Evolutionary conservation across 2,113 vertebrate genomes (phyloP), one percentile per base, ranked within the genome.

Genomic region (Zootoca vivipara): DNA sequence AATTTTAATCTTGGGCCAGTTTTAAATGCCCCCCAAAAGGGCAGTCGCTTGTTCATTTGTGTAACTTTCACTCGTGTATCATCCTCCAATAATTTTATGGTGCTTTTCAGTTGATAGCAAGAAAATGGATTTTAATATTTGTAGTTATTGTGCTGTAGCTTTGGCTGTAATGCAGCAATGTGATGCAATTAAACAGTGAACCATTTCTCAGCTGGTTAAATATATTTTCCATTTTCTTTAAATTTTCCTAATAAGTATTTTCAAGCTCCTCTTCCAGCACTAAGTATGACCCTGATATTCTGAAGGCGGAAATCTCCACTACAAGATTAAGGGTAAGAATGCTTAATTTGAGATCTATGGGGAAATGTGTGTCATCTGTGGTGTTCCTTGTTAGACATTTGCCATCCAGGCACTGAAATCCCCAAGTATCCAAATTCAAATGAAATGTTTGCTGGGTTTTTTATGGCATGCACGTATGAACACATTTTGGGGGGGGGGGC

Each of bases 271-370:
- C 98, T n/a, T 97, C 98, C 75, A 98, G 98, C 91, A 98, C 97
- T 35, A 98, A 98, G 91, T 98, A 98, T 85, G 98, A 98, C 87
- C 98, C 98, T 78, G 98, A 98, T 92, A 98, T 98, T 93, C 95
- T 98, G 91, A 98, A 98, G 94, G 98, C 98, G 26, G 98, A 98
- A 95, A 98, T 98, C 94, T 97, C 98, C 77, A 98, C 97, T 78
- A 98, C 97, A n/a, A 96, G 97, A 95, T 95, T 98, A 94, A 95
- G 98, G 97, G 98, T 98, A 96, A 97, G 97, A 67, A 13, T 88
- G 67, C 58, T 94, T 90, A 85, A 84, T 10, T 89, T 26, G 35
- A 65, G 22, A 65, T 5, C 28, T 52, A 22, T 28, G 69, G 82
- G 28, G 30, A 69, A 82, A 83, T 38, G 22, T 38, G 38, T 46